These are phyloP conservation scores for Heterohyrax brucei DNA, from an alignment of 2,797 vertebrate genomes.

Conservation along the genomic window DNA sequence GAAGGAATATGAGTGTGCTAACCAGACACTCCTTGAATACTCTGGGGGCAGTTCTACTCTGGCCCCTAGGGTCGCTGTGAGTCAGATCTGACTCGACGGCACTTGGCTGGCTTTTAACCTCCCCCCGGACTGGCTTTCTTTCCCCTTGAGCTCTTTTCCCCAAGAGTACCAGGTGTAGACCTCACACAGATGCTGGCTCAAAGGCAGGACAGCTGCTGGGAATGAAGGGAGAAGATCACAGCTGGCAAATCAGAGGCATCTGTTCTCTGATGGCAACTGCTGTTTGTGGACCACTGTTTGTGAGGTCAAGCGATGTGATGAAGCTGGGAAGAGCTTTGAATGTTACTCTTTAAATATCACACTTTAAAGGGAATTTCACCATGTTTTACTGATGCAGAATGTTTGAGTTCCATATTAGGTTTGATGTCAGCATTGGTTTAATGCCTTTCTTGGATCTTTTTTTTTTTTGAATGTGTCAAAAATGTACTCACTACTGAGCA, in stretches of 20 bases:
- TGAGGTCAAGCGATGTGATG: background rate
- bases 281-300: background rate
- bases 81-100: too few relatives aligned
- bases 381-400: background rate
- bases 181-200: background rate
- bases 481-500: background rate
- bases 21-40: too few relatives aligned
- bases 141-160: background rate
- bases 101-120: background rate
- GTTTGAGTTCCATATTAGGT: background rate
- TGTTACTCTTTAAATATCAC: background rate
- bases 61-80: too few relatives aligned
- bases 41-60: too few relatives aligned
- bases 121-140: background rate
- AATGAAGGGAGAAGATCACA: background rate
- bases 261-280: background rate
- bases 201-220: background rate
- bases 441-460: background rate
- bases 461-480: background rate
- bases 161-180: background rate
- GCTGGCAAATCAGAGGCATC: background rate
- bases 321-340: background rate
- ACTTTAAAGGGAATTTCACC: conserved; percentile 30
- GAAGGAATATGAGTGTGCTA: background rate
- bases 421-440: conserved; percentile 19